Percentiles rank a stretch among this genome's conserved stretches.
phyloP scores from a whole-genome alignment of 2,888 invertebrate genomes.

The Agrotis clavis region DNA sequence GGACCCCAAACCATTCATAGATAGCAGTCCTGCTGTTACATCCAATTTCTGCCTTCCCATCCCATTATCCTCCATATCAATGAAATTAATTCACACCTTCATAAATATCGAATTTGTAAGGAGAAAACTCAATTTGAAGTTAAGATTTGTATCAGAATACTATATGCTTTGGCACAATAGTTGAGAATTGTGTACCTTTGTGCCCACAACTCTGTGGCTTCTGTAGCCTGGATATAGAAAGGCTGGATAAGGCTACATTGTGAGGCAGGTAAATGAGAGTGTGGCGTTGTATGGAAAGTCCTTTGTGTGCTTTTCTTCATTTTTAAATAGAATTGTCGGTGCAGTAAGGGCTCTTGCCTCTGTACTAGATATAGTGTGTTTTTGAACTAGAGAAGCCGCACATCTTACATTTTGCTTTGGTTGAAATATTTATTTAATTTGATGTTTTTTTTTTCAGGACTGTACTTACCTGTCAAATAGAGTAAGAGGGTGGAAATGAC shows the following conservation, averaged over 20 bases:
- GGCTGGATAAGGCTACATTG: conserved; percentile 56
- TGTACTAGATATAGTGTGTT: not conserved
- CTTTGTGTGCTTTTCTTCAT: conserved; percentile 29
- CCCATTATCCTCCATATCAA: conserved; percentile 28
- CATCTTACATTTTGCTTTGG: not conserved
- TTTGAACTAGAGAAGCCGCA: not conserved
- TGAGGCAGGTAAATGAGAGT: conserved; percentile 31
- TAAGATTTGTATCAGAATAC: conserved; percentile 74
- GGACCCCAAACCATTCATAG: conserved; percentile 8
- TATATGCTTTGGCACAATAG: conserved; percentile 72
- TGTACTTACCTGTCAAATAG: too few species aligned
- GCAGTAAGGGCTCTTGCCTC: conserved; percentile 33
- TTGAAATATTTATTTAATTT: not conserved
- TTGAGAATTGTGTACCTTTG: conserved; percentile 79
- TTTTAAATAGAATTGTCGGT: conserved; percentile 30
- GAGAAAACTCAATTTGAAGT: conserved; percentile 74
- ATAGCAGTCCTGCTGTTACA: conserved; percentile 26
- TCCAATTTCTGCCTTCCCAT: conserved; percentile 10
- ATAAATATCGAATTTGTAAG: conserved; percentile 58
- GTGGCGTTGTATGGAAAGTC: conserved; percentile 28
- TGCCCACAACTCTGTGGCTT: conserved; percentile 70
- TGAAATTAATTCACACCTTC: conserved; percentile 48
- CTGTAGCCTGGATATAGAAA: conserved; percentile 38
- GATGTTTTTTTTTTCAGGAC: not conserved
- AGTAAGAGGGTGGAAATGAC: too few species aligned